These are phyloP conservation scores for Orchesella flavescens DNA, from an alignment of 2,888 invertebrate species.

Conservation along the genomic window DNA sequence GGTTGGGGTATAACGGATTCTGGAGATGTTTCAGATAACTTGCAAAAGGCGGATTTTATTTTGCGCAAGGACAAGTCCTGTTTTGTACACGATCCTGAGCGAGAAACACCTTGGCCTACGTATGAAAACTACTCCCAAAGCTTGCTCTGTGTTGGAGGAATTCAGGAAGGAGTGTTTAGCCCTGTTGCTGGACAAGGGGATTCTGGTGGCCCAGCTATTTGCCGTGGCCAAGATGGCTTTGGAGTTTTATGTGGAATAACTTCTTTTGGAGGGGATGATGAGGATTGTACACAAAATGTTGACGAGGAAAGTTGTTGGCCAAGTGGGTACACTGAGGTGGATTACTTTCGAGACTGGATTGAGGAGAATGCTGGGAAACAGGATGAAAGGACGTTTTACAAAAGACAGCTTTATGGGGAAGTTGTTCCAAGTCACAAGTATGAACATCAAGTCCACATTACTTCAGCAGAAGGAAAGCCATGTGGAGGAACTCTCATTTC, in stretches of 20 bases:
- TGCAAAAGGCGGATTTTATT: constrained; percentile 32
- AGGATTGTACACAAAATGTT: no score
- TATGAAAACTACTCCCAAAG: no score
- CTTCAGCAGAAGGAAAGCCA: neutral
- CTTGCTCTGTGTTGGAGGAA: constrained; percentile 26
- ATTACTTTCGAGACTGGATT: no score
- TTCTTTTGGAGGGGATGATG: no score
- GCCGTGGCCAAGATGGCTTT: no score
- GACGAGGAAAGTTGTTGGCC: no score
- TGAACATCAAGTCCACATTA: constrained; percentile 27
- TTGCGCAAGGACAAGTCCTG: constrained; percentile 10
- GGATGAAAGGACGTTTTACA: neutral
- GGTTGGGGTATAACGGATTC: constrained; percentile 41
- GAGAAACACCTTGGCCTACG: no score
- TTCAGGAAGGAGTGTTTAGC: neutral
- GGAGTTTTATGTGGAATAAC: no score
- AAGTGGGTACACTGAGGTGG: no score
- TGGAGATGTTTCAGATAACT: neutral
- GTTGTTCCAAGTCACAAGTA: neutral
- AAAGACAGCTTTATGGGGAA: constrained; percentile 8
- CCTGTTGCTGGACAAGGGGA: no score
- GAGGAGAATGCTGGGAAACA: constrained; percentile 16
- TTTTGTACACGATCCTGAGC: neutral
- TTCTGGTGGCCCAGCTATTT: no score
- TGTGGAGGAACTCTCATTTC: constrained; percentile 34